Conservation (phyloP, 2,113 vertebrate genomes). For the Campylomormyrus numenius region DNA sequence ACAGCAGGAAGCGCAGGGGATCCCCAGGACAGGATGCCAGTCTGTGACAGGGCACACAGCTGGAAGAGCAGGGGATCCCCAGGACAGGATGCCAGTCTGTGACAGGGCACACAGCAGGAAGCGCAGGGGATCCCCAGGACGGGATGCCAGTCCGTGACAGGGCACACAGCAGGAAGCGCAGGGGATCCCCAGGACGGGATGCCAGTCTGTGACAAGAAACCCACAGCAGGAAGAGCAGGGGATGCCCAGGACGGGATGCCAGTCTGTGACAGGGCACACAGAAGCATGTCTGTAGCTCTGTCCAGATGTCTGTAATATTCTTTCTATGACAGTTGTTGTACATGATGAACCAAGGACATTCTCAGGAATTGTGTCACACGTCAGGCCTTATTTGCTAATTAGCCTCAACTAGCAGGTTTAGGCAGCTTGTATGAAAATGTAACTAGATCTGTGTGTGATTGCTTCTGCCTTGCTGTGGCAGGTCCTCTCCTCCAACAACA, state of each 20-base stretch:
- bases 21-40: neutral
- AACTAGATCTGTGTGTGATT: conserved; percentile 48
- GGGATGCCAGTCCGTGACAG: no score
- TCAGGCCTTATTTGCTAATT: neutral
- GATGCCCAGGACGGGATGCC: no score
- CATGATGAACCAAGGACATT: neutral
- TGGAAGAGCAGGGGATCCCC: no score
- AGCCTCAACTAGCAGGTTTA: neutral
- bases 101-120: no score
- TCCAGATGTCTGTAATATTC: neutral
- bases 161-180: no score
- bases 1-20: neutral
- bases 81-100: no score
- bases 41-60: no score
- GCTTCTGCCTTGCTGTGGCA: conserved; percentile 44
- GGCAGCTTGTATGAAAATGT: neutral
- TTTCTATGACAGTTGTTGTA: neutral
- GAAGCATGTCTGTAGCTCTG: neutral
- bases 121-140: no score
- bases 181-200: no score
- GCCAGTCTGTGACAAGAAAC: no score
- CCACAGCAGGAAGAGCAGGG: no score
- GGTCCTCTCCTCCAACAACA: conserved; percentile 95
- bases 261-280: neutral
- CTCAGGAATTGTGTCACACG: neutral